Conservation (phyloP, 2,888 invertebrate species). For the Dioctria linearis region DNA sequence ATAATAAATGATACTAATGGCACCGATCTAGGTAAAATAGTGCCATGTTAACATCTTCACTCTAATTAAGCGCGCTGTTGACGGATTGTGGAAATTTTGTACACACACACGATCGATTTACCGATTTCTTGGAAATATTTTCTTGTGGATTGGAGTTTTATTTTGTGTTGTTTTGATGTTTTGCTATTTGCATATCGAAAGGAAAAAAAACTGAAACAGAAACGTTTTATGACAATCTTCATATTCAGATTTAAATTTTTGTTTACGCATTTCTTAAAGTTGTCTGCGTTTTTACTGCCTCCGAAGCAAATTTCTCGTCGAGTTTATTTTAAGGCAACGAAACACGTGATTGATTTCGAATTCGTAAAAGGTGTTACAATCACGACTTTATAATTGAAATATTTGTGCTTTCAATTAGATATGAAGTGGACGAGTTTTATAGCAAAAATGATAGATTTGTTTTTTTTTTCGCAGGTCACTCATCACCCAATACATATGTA, state of each 20-base stretch:
- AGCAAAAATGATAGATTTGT: background rate
- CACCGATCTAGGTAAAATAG: background rate
- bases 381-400: background rate
- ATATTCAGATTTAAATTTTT: background rate
- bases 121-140: constrained; percentile 30
- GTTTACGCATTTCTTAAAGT: background rate
- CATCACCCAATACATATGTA: no score
- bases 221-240: background rate
- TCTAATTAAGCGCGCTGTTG: constrained; percentile 31
- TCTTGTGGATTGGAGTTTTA: background rate
- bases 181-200: background rate
- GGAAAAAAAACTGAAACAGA: background rate
- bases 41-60: constrained; percentile 24
- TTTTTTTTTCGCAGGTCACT: background rate
- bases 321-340: background rate
- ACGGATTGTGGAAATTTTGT: constrained; percentile 37
- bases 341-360: background rate
- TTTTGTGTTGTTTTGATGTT: background rate
- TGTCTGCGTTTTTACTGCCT: background rate
- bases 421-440: background rate
- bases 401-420: constrained; percentile 13
- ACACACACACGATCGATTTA: background rate
- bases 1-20: background rate
- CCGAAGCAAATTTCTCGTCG: background rate
- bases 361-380: background rate